Conservation (phyloP, 2,888 invertebrate genomes). For the Zootermopsis nevadensis region DNA sequence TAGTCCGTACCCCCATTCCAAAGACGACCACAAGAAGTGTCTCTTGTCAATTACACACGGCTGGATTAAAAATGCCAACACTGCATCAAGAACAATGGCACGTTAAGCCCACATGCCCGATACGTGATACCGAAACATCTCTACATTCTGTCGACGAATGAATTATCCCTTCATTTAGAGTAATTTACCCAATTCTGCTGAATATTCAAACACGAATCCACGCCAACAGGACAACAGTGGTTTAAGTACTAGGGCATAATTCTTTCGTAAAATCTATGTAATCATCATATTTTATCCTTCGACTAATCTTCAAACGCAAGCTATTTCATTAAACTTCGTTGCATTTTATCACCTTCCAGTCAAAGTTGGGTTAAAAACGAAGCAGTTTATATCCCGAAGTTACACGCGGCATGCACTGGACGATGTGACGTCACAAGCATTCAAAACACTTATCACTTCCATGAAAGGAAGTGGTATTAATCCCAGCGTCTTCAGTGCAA, state of each 20-base stretch:
- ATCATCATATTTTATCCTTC: no score
- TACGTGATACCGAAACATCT: neutral
- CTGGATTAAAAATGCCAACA: neutral
- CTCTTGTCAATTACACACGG: neutral
- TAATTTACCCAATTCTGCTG: neutral
- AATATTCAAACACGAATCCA: neutral
- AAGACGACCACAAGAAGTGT: neutral
- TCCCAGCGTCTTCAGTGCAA: no score
- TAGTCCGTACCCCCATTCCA: neutral
- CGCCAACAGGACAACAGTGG: neutral
- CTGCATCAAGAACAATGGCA: neutral
- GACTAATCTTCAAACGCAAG: no score
- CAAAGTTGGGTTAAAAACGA: no score
- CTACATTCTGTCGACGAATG: constrained; percentile 6
- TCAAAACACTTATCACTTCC: neutral
- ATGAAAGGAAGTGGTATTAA: neutral
- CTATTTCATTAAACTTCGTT: no score
- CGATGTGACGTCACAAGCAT: neutral
- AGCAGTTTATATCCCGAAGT: no score
- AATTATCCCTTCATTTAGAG: constrained; percentile 7
- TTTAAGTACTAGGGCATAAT: neutral
- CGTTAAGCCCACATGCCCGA: neutral
- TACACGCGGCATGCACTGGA: neutral
- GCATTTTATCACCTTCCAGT: no score
- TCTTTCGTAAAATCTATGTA: neutral